Percentiles rank a stretch among this genome's conserved stretches.
Conservation (phyloP, 1,140 invertebrate genomes). For the Battus philenor region DNA sequence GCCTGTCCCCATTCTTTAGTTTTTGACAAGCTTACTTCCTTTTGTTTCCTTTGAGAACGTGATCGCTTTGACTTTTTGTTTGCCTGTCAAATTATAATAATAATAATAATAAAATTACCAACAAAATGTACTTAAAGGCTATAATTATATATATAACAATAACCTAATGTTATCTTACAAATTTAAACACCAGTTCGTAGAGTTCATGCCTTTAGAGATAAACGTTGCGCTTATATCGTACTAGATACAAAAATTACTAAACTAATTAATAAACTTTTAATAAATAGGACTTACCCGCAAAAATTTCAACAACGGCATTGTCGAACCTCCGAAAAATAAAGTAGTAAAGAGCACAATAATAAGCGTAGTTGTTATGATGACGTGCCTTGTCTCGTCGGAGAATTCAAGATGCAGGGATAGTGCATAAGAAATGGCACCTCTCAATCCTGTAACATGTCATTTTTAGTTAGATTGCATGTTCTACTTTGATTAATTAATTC, state of each 20-base stretch:
- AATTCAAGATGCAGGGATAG: conserved; percentile 97
- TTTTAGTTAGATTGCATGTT: no score
- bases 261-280: no score
- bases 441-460: conserved; percentile 80
- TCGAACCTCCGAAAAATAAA: conserved; percentile 95
- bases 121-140: no score
- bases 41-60: conserved; percentile 82
- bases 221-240: no score
- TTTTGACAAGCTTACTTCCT: conserved; percentile 95
- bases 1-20: conserved; percentile 98
- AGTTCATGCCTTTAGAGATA: no score
- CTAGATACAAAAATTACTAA: no score
- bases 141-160: no score
- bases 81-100: no score
- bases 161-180: no score
- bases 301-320: conserved; percentile 96
- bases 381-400: conserved; percentile 93
- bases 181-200: no score
- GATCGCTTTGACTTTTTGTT: conserved; percentile 81
- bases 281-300: conserved; percentile 66
- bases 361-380: conserved; percentile 97
- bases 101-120: no score
- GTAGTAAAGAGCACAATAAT: conserved; percentile 98
- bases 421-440: conserved; percentile 98
- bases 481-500: no score